Evolutionary conservation across 1,140 invertebrate species (phyloP).

Genomic region (Melitaea cinxia): DNA sequence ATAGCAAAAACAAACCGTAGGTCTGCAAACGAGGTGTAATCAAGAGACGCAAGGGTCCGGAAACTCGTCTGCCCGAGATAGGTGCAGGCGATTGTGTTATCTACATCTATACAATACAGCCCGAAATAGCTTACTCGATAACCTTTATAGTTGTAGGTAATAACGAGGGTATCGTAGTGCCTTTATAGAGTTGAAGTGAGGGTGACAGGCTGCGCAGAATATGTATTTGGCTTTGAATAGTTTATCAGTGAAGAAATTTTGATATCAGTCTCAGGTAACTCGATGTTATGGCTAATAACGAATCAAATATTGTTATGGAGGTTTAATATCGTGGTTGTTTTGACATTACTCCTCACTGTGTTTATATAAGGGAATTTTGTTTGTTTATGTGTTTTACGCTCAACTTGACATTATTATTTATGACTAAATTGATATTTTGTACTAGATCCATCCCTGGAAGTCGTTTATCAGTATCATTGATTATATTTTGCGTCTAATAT

Average conservation of each 20-base stretch:
- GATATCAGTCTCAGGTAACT: not conserved
- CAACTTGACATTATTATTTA: too few species aligned
- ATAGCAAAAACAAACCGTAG: constrained; percentile 14
- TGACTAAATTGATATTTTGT: too few species aligned
- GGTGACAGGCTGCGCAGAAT: constrained; percentile 1
- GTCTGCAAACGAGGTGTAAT: constrained; percentile 12
- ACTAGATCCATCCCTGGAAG: too few species aligned
- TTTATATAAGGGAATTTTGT: too few species aligned
- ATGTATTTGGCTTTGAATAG: not conserved
- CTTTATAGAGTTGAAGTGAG: constrained; percentile 5
- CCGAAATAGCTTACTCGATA: not conserved
- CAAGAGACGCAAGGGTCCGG: constrained; percentile 25
- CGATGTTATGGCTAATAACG: not conserved
- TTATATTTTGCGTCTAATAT: too few species aligned
- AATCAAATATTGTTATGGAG: not conserved
- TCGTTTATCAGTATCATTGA: too few species aligned
- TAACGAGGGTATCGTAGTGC: constrained; percentile 3
- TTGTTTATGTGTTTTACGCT: too few species aligned
- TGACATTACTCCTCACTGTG: too few species aligned
- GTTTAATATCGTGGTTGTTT: too few species aligned
- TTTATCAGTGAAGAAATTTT: constrained; percentile 3
- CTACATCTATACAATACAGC: constrained; percentile 9
- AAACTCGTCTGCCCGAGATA: constrained; percentile 17
- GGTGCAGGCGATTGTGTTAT: constrained; percentile 4
- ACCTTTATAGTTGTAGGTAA: constrained; percentile 8